Evolutionary conservation across 2,113 vertebrate species (phyloP).

Genomic region (Phyllopteryx taeniolatus): DNA sequence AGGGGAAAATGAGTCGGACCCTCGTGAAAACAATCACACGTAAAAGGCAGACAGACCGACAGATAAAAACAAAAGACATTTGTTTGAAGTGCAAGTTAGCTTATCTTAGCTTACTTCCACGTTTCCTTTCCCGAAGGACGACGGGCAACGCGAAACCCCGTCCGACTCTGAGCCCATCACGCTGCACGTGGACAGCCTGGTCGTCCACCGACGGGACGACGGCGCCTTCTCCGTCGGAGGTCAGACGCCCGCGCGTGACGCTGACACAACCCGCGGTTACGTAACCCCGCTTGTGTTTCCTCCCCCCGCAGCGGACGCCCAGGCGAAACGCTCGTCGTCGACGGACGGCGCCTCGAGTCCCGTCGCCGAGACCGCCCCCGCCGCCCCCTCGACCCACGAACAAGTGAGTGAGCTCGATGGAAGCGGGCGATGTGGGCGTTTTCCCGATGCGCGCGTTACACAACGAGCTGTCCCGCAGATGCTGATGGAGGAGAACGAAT

Average conservation of each 20-base stretch:
- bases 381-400: slow-evolving; percentile 65
- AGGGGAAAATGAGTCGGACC: too few species aligned
- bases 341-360: slow-evolving; percentile 42
- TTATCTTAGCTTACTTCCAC: background rate
- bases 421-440: background rate
- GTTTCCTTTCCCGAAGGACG: slow-evolving; percentile 75
- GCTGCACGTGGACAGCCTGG: slow-evolving; percentile 84
- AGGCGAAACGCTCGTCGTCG: slow-evolving; percentile 42
- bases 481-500: slow-evolving; percentile 94
- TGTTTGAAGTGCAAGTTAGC: too few species aligned
- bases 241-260: slow-evolving; percentile 42
- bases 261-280: background rate
- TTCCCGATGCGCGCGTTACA: background rate
- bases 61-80: too few species aligned
- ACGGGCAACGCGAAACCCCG: slow-evolving; percentile 78
- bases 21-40: too few species aligned
- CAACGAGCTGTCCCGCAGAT: slow-evolving; percentile 44
- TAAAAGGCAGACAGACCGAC: too few species aligned
- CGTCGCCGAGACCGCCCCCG: slow-evolving; percentile 46
- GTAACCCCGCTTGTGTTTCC: background rate
- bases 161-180: slow-evolving; percentile 74
- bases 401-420: slow-evolving; percentile 70
- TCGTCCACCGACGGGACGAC: slow-evolving; percentile 86
- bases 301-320: slow-evolving; percentile 41
- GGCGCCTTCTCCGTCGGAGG: slow-evolving; percentile 92